Evolutionary conservation across 2,113 vertebrate genomes (phyloP), one percentile per base, ranked within the genome.

Genomic region (Tragulus kanchil): DNA sequence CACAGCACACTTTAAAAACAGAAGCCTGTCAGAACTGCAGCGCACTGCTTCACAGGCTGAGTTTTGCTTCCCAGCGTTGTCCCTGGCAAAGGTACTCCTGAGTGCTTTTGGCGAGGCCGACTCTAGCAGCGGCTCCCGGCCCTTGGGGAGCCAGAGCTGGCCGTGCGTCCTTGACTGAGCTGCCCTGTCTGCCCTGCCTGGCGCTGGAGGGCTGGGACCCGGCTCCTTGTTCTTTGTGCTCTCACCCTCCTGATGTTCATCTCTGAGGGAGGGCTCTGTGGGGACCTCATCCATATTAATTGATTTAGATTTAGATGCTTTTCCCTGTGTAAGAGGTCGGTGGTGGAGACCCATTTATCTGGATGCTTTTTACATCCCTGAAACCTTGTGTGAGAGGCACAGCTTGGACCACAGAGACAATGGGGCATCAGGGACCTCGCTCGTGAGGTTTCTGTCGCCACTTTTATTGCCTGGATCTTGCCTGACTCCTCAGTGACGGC

Each of bases 291-390:
- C 50, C 78, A 36, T 93, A 61, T 56, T 92, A 92, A 93, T 79
- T 85, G 84, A 87, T 69, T 93, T 96, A 91, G 94, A 87, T 95
- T 94, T 45, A 77, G 85, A 64, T 69, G 82, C 59, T 90, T 96
- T 83, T 75, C 78, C 73, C 79, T 54, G 10, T 50, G n/a, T 86
- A 52, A 56, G 85, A 95, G 75, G 26, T 85, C 3, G 1, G 54
- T 96, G 45, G 65, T 59, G 12, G 81, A 94, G 82, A 95, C 85
- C 89, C 62, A 79, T 95, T 97, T 96, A 83, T 97, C 93, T 98
- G 90, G 86, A 93, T 90, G 78, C 61, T 89, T 94, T 97, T 96
- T 89, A 65, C 9, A 1, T 86, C 78, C 42, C 54, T 64, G 56
- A 73, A 94, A 82, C 71, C 93, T 78, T 77, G 83, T 1, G 3